Percentiles rank a stretch among this genome's conserved stretches.
These are phyloP conservation scores for Teleopsis dalmanni DNA, from an alignment of 1,140 invertebrate genomes.

Conservation along the genomic window DNA sequence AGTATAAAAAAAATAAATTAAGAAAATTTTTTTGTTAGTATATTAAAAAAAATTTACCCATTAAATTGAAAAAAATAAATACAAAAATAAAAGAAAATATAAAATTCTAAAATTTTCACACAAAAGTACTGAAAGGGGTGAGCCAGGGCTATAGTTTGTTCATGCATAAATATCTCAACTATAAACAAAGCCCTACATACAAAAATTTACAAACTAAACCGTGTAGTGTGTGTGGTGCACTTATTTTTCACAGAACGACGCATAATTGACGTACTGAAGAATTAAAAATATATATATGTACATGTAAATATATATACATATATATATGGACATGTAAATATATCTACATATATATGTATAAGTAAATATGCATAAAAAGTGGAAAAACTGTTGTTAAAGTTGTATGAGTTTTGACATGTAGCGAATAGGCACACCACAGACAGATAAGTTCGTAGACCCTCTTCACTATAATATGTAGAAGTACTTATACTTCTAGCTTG, in stretches of 20 bases:
- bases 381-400: no score
- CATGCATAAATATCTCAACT: no score
- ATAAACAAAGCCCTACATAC: not conserved
- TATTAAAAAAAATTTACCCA: not conserved
- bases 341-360: not conserved
- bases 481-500: no score
- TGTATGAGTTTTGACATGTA: no score
- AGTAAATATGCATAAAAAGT: no score
- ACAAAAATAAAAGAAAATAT: slow-evolving; percentile 2
- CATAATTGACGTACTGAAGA: not conserved
- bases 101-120: slow-evolving; percentile 3
- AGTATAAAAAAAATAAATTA: not conserved
- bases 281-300: not conserved
- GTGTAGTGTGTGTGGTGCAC: not conserved
- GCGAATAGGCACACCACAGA: no score
- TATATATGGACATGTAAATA: not conserved
- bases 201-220: not conserved
- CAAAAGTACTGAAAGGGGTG: slow-evolving; percentile 5
- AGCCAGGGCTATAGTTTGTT: slow-evolving; percentile 4
- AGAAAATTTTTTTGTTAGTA: slow-evolving; percentile 1
- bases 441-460: no score
- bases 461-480: no score
- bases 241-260: not conserved
- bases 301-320: not conserved
- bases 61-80: not conserved